These are phyloP conservation scores for Vidua macroura DNA, from an alignment of 2,113 vertebrate genomes.

Conservation along the genomic window DNA sequence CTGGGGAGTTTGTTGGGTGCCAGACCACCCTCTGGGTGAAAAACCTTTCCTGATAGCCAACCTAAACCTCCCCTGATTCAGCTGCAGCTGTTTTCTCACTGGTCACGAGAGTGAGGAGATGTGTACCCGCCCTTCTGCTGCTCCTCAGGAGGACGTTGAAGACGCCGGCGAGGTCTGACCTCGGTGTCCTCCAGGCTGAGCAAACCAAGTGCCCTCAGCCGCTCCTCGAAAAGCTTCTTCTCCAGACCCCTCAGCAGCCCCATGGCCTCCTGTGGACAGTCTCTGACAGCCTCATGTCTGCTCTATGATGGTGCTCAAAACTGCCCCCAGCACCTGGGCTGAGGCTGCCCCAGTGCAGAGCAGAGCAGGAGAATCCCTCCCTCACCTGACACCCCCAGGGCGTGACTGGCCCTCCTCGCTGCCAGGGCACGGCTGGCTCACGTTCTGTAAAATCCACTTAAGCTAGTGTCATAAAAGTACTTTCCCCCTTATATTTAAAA, in stretches of 20 bases:
- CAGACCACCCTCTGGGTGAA: neutral
- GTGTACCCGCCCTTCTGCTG: neutral
- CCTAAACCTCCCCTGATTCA: neutral
- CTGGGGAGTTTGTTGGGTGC: neutral
- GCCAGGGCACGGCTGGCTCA: neutral
- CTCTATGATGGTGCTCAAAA: neutral
- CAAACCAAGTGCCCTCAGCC: neutral
- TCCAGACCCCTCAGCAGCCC: neutral
- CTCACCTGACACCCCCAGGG: neutral
- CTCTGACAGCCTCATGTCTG: neutral
- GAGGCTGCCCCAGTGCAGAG: neutral
- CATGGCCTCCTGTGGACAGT: neutral
- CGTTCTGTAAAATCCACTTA: neutral
- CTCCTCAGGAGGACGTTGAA: neutral
- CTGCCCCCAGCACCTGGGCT: neutral
- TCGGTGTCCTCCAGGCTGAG: neutral
- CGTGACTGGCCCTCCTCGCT: neutral
- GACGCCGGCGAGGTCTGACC: neutral
- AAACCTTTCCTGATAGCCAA: neutral
- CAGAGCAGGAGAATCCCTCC: neutral
- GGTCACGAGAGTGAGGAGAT: neutral
- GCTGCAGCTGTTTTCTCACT: rapidly evolving
- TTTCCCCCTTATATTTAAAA: neutral
- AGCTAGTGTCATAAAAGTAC: neutral
- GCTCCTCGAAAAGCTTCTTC: neutral